Evolutionary conservation across 2,797 vertebrate species (phyloP).

Genomic region (Notamacropus eugenii): DNA sequence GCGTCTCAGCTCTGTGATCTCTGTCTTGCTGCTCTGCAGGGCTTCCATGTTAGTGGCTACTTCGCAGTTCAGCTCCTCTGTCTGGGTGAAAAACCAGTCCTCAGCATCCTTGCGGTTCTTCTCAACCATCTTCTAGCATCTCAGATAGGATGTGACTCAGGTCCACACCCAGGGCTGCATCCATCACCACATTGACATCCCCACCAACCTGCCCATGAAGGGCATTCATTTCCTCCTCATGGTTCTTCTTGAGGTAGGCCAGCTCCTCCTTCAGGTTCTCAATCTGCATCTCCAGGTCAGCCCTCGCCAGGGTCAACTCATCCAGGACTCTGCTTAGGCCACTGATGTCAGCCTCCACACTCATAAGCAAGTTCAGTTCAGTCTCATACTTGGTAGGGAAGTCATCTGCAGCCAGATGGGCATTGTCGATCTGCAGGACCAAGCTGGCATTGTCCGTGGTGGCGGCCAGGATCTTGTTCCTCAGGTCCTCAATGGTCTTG

Average conservation of each 20-base stretch:
- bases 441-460: conserved; percentile 86
- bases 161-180: conserved; percentile 85
- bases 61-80: conserved; percentile 87
- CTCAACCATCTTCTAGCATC: conserved; percentile 80
- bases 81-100: conserved; percentile 88
- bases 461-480: conserved; percentile 90
- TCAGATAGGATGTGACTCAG: conserved; percentile 83
- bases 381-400: conserved; percentile 93
- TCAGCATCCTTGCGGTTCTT: conserved; percentile 88
- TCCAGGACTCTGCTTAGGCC: conserved; percentile 85
- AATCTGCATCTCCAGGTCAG: conserved; percentile 95
- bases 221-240: conserved; percentile 89
- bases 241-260: conserved; percentile 93
- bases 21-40: conserved; percentile 86
- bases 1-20: conserved; percentile 88
- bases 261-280: conserved; percentile 92
- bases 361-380: conserved; percentile 91
- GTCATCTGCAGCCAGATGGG: conserved; percentile 93
- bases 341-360: conserved; percentile 92
- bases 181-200: conserved; percentile 88
- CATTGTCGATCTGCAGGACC: conserved; percentile 90
- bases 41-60: conserved; percentile 86
- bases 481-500: conserved; percentile 89
- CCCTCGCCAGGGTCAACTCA: conserved; percentile 91
- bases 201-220: conserved; percentile 85